Percentiles rank a stretch among this genome's conserved stretches.
phyloP scores from a whole-genome alignment of 2,888 invertebrate genomes.

The Nymphalis polychloros region DNA sequence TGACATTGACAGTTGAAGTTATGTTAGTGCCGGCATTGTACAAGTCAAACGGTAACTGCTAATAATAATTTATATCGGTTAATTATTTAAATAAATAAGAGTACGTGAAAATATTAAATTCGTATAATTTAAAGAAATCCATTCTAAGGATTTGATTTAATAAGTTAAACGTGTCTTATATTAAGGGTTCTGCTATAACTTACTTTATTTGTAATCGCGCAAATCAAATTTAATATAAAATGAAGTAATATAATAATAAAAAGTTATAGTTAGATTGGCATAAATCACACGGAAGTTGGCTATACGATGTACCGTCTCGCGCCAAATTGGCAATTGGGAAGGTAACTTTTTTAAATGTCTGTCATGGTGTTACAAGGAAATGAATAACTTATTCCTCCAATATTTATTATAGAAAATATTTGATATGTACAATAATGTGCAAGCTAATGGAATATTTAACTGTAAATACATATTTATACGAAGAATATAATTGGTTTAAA shows the following conservation, averaged over 20 bases:
- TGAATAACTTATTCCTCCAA: background rate
- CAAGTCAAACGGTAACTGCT: background rate
- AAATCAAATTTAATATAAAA: too few species aligned
- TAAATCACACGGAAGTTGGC: constrained; percentile 49
- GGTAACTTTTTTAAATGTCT: constrained; percentile 17
- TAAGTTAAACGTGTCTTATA: too few species aligned
- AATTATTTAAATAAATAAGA: background rate
- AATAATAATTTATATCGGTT: background rate
- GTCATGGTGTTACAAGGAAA: constrained; percentile 21
- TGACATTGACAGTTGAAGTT: constrained; percentile 15
- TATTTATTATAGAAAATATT: too few species aligned
- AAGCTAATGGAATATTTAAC: too few species aligned
- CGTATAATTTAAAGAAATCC: too few species aligned
- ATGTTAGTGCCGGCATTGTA: background rate
- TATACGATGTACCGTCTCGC: constrained; percentile 19
- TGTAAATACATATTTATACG: too few species aligned
- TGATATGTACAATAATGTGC: too few species aligned
- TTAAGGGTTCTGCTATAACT: too few species aligned
- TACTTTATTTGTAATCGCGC: too few species aligned
- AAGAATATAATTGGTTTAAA: too few species aligned
- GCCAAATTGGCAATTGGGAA: constrained; percentile 43
- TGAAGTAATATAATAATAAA: background rate
- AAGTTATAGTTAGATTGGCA: constrained; percentile 16
- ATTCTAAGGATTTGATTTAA: too few species aligned
- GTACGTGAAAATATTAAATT: too few species aligned